Base-by-base conservation (phyloP, 2,113 vertebrate species). In the Etheostoma spectabile region DNA sequence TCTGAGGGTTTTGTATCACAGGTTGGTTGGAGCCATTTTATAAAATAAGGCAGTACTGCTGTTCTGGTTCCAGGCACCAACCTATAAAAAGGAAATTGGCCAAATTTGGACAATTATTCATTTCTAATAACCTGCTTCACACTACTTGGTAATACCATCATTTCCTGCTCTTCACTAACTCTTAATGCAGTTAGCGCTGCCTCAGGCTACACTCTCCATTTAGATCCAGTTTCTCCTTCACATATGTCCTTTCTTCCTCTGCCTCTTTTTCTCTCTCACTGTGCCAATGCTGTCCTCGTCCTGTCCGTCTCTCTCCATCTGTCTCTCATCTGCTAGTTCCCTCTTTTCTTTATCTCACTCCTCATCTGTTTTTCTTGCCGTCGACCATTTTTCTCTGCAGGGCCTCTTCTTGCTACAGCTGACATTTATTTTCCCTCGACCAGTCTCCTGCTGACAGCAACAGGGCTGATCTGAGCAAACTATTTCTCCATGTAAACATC, bases 91-190 rank as follows among this genome's bases (percentile, higher is more conserved):
- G 22, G 22, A 77, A 74, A 83, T 72, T 73, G 57, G 21, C 45
- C 62, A 60, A 65, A 83, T 82, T 56, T 82, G 75, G 65, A 88
- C 74, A 86, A 92, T 88, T 82, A 80, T 71, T 90, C 76, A 79
- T 88, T 85, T 87, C 74, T 85, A 88, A 94, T 89, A 87, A 91
- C 80, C 82, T 71, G 80, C 77, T 82, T 75, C 74, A 60, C 69
- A 66, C 82, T 68, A 38, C 52, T 75, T 64, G 55, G 56, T 90
- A 84, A 86, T 84, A 91, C 82, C 68, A 80, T 77, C 11, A 82
- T 76, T 82, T 82, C 86, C 88, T 86, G 85, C 71, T 83, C 81
- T 73, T 86, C 76, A 66, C 63, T 22, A 64, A 74, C 64, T 87
- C 87, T 84, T 87, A 89, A 93, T 89, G 84, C 56, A 64, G 88